Evolutionary conservation across 2,797 vertebrate species (phyloP).

Genomic region (Garrulus glandarius): DNA sequence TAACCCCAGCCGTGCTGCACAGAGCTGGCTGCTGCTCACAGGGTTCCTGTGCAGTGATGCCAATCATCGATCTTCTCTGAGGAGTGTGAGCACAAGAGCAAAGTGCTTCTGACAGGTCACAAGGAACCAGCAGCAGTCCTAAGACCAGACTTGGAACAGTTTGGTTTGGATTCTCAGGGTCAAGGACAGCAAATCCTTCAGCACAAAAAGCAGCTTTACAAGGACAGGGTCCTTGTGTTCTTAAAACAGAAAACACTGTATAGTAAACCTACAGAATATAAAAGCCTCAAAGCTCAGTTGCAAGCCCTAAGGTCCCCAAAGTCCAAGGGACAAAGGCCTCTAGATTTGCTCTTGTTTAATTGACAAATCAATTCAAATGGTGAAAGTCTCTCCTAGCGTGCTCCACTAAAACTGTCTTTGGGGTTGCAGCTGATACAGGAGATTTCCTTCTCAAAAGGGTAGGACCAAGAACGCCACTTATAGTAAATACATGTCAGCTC

Average conservation of each 20-base stretch:
- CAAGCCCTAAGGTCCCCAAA: not conserved
- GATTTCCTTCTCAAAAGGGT: not conserved
- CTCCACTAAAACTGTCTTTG: not conserved
- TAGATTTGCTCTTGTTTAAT: not conserved
- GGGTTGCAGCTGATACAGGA: not conserved
- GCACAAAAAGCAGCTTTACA: not conserved
- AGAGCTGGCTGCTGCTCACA: not conserved
- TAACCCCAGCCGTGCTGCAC: not conserved
- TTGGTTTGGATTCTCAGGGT: not conserved
- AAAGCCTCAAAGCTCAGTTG: not conserved
- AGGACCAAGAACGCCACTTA: not conserved
- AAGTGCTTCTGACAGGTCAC: not conserved
- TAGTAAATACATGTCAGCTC: conserved; percentile 22
- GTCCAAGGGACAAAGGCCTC: not conserved
- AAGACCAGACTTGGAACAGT: not conserved
- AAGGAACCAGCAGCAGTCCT: not conserved
- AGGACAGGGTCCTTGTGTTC: not conserved
- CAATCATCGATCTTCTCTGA: not conserved
- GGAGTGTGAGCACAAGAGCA: not conserved
- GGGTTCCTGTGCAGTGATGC: not conserved
- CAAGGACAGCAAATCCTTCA: not conserved
- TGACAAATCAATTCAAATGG: not conserved
- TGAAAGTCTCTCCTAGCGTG: not conserved
- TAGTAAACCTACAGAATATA: not conserved
- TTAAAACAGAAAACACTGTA: not conserved